A percentile compares a stretch with the other conserved stretches of the same genome.
These are phyloP conservation scores for Limnodromus scolopaceus DNA, from an alignment of 2,797 vertebrate genomes.

Conservation along the genomic window DNA sequence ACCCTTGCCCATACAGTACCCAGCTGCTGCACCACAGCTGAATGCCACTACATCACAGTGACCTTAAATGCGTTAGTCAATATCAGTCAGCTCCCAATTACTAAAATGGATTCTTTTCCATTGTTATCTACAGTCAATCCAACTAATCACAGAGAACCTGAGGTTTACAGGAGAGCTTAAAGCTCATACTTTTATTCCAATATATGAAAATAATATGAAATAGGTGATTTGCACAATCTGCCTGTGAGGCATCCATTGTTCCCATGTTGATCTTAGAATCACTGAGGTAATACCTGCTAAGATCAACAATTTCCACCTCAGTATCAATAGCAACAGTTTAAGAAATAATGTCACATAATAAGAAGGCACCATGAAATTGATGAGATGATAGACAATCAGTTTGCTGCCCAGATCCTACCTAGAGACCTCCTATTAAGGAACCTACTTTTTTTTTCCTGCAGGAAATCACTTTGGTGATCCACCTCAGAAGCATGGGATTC, in stretches of 20 bases:
- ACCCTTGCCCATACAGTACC: accelerated
- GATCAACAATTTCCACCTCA: not conserved
- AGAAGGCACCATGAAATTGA: not conserved
- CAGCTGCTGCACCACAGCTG: not conserved
- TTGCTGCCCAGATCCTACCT: not conserved
- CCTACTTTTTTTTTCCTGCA: accelerated
- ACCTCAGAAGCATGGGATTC: not conserved
- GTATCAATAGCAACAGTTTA: not conserved
- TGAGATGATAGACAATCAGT: not conserved
- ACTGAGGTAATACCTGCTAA: not conserved
- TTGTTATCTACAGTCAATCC: not conserved
- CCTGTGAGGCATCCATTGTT: not conserved
- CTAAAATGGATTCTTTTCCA: not conserved
- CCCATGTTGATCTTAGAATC: not conserved
- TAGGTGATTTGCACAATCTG: not conserved
- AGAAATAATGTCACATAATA: not conserved
- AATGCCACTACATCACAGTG: not conserved
- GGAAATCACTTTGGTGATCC: not conserved
- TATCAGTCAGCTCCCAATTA: not conserved
- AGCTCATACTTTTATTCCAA: not conserved
- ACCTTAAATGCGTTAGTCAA: not conserved
- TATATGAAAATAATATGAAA: not conserved
- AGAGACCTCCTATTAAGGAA: not conserved
- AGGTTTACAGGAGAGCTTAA: not conserved
- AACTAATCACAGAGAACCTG: not conserved